Conservation (phyloP, 2,888 invertebrate genomes). For the Mythimna vitellina region DNA sequence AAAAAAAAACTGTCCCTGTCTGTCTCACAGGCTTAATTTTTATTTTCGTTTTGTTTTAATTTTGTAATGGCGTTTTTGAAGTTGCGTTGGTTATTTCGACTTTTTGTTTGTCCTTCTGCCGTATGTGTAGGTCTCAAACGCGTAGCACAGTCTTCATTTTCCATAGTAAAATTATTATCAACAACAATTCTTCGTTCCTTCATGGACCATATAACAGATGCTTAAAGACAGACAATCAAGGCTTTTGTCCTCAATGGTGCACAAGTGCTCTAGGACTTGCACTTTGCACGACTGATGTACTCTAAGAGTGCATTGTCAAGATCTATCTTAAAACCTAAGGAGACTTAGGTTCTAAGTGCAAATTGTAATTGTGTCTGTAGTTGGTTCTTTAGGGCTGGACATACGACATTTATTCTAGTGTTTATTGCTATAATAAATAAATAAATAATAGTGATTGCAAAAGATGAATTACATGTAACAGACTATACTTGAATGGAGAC, state of each 20-base stretch:
- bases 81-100: background rate
- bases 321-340: conserved; percentile 12
- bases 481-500: too few relatives aligned
- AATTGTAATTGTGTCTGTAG: background rate
- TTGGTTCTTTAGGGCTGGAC: background rate
- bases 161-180: background rate
- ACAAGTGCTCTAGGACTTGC: conserved; percentile 2
- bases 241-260: conserved; percentile 20
- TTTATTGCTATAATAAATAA: background rate
- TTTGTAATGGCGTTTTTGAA: background rate
- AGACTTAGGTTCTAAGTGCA: background rate
- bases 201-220: conserved; percentile 6
- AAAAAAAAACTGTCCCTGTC: too few relatives aligned
- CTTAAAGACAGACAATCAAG: conserved; percentile 32
- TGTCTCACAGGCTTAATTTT: too few relatives aligned
- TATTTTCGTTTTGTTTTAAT: too few relatives aligned
- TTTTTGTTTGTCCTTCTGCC: background rate
- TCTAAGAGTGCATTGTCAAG: conserved; percentile 25
- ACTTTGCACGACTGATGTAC: conserved; percentile 25
- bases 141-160: background rate
- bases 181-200: background rate
- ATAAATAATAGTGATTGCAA: background rate
- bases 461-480: too few relatives aligned
- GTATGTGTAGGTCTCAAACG: background rate
- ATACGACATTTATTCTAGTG: background rate